Evolutionary conservation across 2,113 vertebrate species (phyloP), one percentile per base, ranked within the genome.

Genomic region (Hepsetus odoe): DNA sequence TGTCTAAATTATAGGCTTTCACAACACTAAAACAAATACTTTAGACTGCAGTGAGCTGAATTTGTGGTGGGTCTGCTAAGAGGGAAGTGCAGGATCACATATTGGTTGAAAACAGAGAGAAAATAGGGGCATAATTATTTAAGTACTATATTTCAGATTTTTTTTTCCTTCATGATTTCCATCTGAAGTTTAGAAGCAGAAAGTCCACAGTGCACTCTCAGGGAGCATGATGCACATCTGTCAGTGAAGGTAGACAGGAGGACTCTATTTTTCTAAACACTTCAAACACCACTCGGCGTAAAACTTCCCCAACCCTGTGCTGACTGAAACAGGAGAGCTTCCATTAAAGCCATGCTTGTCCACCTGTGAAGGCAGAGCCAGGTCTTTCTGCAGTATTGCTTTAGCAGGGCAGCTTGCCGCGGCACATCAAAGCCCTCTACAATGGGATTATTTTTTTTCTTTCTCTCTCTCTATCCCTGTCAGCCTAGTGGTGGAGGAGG

Each of bases 321-420:
- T 28, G 65, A 49, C 79, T 76, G 81, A 77, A 83, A 85, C 76
- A 49, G 67, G 79, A 85, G 79, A 75, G 49, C 76, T 70, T 79
- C 72, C 79, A 74, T 81, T 77, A 83, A 83, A 79, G 70, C 62
- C 72, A 44, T 24, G 49, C 75, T 79, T 69, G 33, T 85, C 83
- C 80, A 85, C 83, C 83, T 85, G 83, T 79, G 83, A 85, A 79
- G 80, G 80, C 80, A 82, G 77, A 85, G 77, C 77, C 49, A 20
- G 35, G 55, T n/a, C 81, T 81, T 85, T 83, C 81, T 81, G 79
- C 72, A n/a, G 61, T 66, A 72, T 73, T 71, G 84, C 83, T 83
- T 55, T 79, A 79, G 81, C 59, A 61, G 16, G 62, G 49, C 82
- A 77, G 82, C 59, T 49, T 65, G 49, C 58, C 40, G 64, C 71